These are phyloP conservation scores for Phengaris alcon DNA, from an alignment of 2,888 invertebrate genomes.

Conservation along the genomic window DNA sequence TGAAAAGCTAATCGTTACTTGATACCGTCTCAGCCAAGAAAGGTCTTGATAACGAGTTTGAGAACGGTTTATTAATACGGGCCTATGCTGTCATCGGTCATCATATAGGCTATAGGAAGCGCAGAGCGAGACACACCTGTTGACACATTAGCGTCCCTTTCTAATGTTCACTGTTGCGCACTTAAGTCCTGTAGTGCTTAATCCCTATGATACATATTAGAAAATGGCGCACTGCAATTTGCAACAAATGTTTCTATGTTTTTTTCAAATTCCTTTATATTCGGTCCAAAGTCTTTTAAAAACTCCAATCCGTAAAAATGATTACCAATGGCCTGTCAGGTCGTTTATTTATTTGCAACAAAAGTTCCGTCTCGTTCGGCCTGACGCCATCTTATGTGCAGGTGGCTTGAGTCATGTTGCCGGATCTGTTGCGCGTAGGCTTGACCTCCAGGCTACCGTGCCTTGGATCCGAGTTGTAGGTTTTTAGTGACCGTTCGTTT, in stretches of 20 bases:
- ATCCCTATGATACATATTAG: too few species aligned
- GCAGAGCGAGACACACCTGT: not conserved
- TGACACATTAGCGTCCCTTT: not conserved
- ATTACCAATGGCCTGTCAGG: not conserved
- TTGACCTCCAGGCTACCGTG: not conserved
- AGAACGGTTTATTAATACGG: too few species aligned
- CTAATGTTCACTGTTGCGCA: not conserved
- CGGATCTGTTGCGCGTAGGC: conserved; percentile 1
- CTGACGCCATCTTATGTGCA: not conserved
- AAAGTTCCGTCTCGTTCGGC: not conserved
- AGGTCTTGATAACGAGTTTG: too few species aligned
- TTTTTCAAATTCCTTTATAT: too few species aligned
- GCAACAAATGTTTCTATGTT: too few species aligned
- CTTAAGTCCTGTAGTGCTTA: too few species aligned
- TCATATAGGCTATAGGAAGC: not conserved
- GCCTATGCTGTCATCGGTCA: not conserved
- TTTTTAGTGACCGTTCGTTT: conserved; percentile 6
- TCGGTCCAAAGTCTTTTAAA: too few species aligned
- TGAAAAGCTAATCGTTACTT: too few species aligned
- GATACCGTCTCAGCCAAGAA: too few species aligned
- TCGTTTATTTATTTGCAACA: conserved; percentile 2
- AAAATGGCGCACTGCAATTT: too few species aligned
- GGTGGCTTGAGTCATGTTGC: conserved; percentile 8
- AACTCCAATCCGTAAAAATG: not conserved
- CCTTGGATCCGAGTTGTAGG: not conserved